Base-by-base conservation (phyloP, 2,113 vertebrate species). In the Panurus biarmicus region DNA sequence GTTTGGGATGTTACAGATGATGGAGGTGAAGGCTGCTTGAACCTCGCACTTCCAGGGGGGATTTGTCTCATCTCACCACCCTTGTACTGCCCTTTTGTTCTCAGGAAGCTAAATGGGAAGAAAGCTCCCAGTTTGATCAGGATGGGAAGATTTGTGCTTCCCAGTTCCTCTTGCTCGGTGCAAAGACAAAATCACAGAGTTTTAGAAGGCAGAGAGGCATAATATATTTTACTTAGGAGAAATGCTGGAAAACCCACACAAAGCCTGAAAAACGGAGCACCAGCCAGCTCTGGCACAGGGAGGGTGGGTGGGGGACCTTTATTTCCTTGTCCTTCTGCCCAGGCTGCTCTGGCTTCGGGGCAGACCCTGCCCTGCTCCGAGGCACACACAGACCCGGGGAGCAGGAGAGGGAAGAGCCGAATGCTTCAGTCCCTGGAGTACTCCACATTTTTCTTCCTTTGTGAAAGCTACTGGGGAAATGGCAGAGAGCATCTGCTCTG, bases 401-500 rank as follows among this genome's bases (percentile, higher is more conserved):
- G 61, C 31, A 47, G 57, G 48, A 62, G 57, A 67, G 16, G 48
- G 28, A 67, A 77, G 72, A 94, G 69, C 48, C 2, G 3, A 47
- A 35, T 3, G 44, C 56, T 71, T 89, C 76, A 10, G 31, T 69
- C 69, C 89, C 65, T 66, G 79, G 94, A 84, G 86, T 42, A 77
- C 76, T 78, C 86, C 62, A 28, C 28, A 14, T 76, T 54, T 73
- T 85, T 54, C 36, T 72, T 65, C 69, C 90, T 90, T 90, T 89
- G 76, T 67, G 83, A 84, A 56, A 92, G 86, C 83, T 90, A 8
- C 57, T 21, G 40, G 26, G 73, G 94, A 90, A 85, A 90, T 87
- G 95, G 90, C 91, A 95, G 83, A 60, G 76, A 96, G 94, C 94
- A 90, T 92, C 94, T 90, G 90, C 83, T 90, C 65, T 10, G 20